A percentile compares a stretch with the other conserved stretches of the same genome.
phyloP scores from a whole-genome alignment of 2,113 vertebrate species.

The Platanista minor region DNA sequence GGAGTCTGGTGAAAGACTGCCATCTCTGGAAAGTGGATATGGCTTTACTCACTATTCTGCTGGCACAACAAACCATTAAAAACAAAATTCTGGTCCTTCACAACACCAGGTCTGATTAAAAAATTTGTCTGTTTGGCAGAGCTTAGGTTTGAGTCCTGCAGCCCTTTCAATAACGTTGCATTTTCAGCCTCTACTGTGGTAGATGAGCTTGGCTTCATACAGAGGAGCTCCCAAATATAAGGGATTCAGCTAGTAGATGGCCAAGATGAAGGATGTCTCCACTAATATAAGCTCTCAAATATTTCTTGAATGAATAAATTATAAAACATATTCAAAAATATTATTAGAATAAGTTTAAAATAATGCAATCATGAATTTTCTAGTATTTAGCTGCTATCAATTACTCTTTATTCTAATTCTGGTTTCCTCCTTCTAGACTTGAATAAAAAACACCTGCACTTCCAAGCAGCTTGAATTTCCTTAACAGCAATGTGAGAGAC shows the following conservation, averaged over 20 bases:
- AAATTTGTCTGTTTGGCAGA: not conserved
- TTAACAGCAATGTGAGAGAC: not conserved
- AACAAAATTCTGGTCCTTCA: not conserved
- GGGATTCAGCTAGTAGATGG: not conserved
- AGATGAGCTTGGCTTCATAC: not conserved
- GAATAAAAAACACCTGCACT: not conserved
- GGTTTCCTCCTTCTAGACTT: not conserved
- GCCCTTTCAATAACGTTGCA: not conserved
- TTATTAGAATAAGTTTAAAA: not conserved
- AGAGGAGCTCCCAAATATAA: not conserved
- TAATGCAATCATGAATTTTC: conserved; percentile 12
- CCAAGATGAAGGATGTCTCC: not conserved
- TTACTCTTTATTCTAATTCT: conserved; percentile 17
- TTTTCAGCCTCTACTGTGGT: not conserved
- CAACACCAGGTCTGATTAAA: not conserved
- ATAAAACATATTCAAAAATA: conserved; percentile 7
- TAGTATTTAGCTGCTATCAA: conserved; percentile 11
- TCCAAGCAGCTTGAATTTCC: not conserved
- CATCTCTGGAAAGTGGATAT: not conserved
- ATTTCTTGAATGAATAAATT: conserved; percentile 8
- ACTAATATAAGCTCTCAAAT: not conserved
- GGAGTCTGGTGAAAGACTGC: not conserved
- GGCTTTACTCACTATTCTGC: not conserved
- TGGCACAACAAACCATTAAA: not conserved
- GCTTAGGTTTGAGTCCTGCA: not conserved